phyloP scores from a whole-genome alignment of 2,113 vertebrate genomes.

The Cricetomys ansorgei region DNA sequence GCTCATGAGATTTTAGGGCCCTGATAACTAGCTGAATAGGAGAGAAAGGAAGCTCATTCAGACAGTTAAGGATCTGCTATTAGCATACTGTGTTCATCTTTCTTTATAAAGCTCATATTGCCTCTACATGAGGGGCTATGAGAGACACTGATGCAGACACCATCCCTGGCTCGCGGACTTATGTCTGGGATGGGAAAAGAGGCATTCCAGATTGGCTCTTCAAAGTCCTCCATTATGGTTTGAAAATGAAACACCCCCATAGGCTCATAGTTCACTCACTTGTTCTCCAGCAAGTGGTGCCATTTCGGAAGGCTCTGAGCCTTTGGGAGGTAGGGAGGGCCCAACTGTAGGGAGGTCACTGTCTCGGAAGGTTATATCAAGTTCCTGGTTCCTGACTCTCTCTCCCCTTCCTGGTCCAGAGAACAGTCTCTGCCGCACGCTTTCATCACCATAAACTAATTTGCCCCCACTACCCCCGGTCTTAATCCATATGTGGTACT shows the following conservation, averaged over 20 bases:
- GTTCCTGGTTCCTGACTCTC: not conserved
- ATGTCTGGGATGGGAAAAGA: accelerated
- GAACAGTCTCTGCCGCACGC: not conserved
- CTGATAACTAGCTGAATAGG: constrained; percentile 18
- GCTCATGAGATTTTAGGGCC: constrained; percentile 35
- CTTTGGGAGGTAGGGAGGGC: not conserved
- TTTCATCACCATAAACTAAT: not conserved
- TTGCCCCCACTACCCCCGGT: not conserved
- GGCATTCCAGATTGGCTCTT: too few relatives aligned
- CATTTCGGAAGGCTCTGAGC: not conserved
- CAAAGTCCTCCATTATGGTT: not conserved
- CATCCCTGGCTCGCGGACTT: accelerated
- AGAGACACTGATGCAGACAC: not conserved
- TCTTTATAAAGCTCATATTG: accelerated
- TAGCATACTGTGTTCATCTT: too few relatives aligned
- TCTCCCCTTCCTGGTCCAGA: not conserved
- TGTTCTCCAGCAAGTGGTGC: not conserved
- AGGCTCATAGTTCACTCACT: not conserved
- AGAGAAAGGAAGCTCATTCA: constrained; percentile 48
- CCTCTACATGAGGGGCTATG: not conserved
- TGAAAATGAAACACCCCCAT: not conserved
- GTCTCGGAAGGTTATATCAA: not conserved
- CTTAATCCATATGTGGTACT: not conserved
- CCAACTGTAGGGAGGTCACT: not conserved
- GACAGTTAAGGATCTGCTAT: constrained; percentile 30